These are phyloP conservation scores for Borostomias antarcticus DNA, from an alignment of 2,797 vertebrate species.

Conservation along the genomic window DNA sequence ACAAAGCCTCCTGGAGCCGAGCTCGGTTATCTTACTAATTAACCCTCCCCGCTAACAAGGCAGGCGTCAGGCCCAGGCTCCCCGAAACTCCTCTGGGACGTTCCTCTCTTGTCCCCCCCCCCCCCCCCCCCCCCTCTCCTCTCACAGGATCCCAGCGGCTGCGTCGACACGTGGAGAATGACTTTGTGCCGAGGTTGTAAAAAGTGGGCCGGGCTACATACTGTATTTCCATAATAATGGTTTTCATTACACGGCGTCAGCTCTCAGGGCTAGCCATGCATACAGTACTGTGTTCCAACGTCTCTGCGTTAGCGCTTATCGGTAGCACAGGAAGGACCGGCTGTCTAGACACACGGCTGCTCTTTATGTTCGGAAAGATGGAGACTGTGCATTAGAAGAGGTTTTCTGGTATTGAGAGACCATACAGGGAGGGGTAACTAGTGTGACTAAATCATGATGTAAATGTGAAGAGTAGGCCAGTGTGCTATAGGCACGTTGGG, in stretches of 20 bases:
- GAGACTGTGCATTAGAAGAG: not conserved
- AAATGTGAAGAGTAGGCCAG: slow-evolving; percentile 37
- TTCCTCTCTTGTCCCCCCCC: not conserved
- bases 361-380: not conserved
- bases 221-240: slow-evolving; percentile 44
- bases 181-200: slow-evolving; percentile 29
- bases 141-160: not conserved
- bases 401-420: not conserved
- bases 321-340: not conserved
- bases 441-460: slow-evolving; percentile 7
- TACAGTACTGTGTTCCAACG: not conserved
- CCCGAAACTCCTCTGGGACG: slow-evolving; percentile 1
- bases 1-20: slow-evolving; percentile 11
- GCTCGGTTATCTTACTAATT: slow-evolving; percentile 31
- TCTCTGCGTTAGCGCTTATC: not conserved
- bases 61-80: slow-evolving; percentile 6
- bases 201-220: slow-evolving; percentile 20
- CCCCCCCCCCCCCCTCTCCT: not conserved
- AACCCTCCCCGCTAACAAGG: slow-evolving; percentile 16
- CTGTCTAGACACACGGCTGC: not conserved
- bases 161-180: slow-evolving; percentile 24
- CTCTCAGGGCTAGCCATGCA: slow-evolving; percentile 4
- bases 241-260: slow-evolving; percentile 35
- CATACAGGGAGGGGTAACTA: not conserved
- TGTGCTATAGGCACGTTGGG: not conserved